Evolutionary conservation across 2,113 vertebrate genomes (phyloP).

Genomic region (Callospermophilus lateralis): DNA sequence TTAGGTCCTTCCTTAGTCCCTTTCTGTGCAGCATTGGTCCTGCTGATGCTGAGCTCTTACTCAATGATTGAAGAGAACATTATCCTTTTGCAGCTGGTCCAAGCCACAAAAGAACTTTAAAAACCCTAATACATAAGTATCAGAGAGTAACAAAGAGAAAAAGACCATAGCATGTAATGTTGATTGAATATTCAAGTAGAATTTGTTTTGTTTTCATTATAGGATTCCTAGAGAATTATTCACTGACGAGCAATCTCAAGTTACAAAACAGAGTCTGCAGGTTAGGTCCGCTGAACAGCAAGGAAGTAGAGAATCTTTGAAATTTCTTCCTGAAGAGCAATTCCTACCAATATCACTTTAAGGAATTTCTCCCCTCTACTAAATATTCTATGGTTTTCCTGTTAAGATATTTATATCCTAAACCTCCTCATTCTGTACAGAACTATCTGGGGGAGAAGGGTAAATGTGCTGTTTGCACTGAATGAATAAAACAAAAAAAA

Average conservation of each 20-base stretch:
- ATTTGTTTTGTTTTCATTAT: constrained; percentile 51
- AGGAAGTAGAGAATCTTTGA: neutral
- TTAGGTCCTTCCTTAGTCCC: neutral
- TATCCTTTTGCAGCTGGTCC: neutral
- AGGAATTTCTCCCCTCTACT: neutral
- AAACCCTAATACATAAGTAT: too few species aligned
- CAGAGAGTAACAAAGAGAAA: neutral
- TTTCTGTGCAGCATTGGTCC: too few species aligned
- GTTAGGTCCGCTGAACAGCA: neutral
- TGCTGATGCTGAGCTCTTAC: neutral
- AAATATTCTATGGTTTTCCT: neutral
- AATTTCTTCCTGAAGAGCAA: neutral
- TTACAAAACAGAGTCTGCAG: constrained; percentile 17
- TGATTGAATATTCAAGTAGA: neutral
- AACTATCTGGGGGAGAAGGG: neutral
- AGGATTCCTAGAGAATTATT: neutral
- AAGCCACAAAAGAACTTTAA: neutral
- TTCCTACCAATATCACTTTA: neutral
- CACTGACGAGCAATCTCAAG: neutral
- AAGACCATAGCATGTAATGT: neutral
- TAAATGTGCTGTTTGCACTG: neutral
- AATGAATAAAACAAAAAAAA: neutral
- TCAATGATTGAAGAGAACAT: neutral
- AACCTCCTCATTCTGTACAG: neutral
- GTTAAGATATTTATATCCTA: neutral